Base-by-base conservation (phyloP, 2,797 vertebrate genomes). In the Phataginus tricuspis region DNA sequence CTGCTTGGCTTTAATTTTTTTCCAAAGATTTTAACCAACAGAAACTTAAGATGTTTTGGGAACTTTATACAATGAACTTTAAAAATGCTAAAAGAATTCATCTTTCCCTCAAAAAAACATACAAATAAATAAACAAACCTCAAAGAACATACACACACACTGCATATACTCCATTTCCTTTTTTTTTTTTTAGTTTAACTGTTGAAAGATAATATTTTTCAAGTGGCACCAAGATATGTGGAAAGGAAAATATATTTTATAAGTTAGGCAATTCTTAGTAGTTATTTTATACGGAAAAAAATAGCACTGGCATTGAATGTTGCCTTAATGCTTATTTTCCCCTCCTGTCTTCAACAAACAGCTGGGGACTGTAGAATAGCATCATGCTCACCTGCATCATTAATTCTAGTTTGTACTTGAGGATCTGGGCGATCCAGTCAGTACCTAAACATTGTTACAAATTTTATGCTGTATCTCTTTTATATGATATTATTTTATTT, bases 151-250 rank as follows among this genome's bases (percentile, higher is more conserved):
- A 68, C 7, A 51, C 45, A 27, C 5, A 39, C 8, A 18, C 74
- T 19, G 19, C 42, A 45, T 5, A 74, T 31, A 87, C 12, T 66
- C 8, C 1, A 29, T 12, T 95, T 77, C 77, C 86, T 97, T 64
- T 85, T 97, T 74, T 90, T 84, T 87, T 53, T 39, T 45, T 45
- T 45, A 45, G 45, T 42, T 94, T 72, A 95, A 87, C 64, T 90
- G 74, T 31, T 96, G 39, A 98, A 98, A 96, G 34, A 91, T 94
- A 86, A 71, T 92, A 95, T 96, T 97, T 98, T 98, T 96, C 91
- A 96, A 97, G 97, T 72, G 21, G 78, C 31, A 74, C 94, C 84
- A 97, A 97, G 69, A 66, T 97, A 15, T 64, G 23, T 91, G 80
- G 64, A 91, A 96, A 95, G 37, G 51, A 97, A 97, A 84, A 49